These are phyloP conservation scores for Hirtodrosophila alboralis DNA, from an alignment of 2,888 invertebrate species.

Conservation along the genomic window DNA sequence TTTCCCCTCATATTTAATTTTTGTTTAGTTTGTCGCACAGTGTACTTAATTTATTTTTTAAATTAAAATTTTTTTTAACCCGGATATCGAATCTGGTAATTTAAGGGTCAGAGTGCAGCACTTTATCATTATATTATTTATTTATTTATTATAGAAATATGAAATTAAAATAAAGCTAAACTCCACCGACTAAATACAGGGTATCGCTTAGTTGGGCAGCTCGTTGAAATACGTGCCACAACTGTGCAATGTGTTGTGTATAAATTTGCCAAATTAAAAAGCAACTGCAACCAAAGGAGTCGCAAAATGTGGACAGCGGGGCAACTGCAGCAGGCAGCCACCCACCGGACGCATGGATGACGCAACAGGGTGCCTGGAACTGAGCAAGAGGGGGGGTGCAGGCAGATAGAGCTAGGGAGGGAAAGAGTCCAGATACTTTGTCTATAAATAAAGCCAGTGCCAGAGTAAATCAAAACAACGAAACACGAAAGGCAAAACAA, in stretches of 20 bases:
- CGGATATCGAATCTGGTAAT: too few relatives aligned
- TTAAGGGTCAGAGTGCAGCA: too few relatives aligned
- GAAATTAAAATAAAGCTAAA: too few relatives aligned
- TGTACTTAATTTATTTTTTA: too few relatives aligned
- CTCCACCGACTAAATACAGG: neutral
- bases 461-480: conserved; percentile 76
- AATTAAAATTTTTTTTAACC: too few relatives aligned
- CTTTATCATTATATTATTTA: too few relatives aligned
- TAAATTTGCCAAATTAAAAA: conserved; percentile 82
- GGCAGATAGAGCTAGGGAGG: too few relatives aligned
- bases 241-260: conserved; percentile 67
- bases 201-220: conserved; percentile 3
- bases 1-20: too few relatives aligned
- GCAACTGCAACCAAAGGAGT: conserved; percentile 53
- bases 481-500: conserved; percentile 65
- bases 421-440: conserved; percentile 48
- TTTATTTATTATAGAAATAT: too few relatives aligned
- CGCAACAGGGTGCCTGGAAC: conserved; percentile 81
- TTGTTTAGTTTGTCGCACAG: too few relatives aligned
- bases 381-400: too few relatives aligned
- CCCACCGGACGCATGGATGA: conserved; percentile 79
- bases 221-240: conserved; percentile 28
- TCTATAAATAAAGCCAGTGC: conserved; percentile 79
- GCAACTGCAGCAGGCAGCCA: conserved; percentile 55
- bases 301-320: conserved; percentile 30